A percentile compares a stretch with the other conserved stretches of the same genome.
Evolutionary conservation across 2,888 invertebrate species (phyloP).

Genomic region (Alsophila aescularia): DNA sequence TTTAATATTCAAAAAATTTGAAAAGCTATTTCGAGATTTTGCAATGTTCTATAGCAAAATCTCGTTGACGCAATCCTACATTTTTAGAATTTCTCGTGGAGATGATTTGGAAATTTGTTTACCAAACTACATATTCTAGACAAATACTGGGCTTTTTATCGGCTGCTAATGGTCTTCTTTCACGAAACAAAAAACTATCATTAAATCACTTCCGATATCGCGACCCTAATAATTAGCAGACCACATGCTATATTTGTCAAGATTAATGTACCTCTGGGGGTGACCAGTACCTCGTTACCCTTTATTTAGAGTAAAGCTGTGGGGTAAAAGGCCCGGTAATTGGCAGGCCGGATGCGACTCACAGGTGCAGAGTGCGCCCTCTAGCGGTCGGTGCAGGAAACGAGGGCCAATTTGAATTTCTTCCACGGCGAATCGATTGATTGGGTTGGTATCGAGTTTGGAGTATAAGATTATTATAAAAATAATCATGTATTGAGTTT

Average conservation of each 20-base stretch:
- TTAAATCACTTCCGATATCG: neutral
- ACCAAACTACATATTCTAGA: no score
- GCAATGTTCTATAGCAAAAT: no score
- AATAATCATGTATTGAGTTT: neutral
- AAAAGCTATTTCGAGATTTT: no score
- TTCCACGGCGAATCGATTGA: slow-evolving; percentile 73
- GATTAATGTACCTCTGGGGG: slow-evolving; percentile 17
- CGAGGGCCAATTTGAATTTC: slow-evolving; percentile 78
- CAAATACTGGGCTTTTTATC: no score
- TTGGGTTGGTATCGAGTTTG: slow-evolving; percentile 43
- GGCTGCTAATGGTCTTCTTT: no score
- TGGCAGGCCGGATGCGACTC: slow-evolving; percentile 76
- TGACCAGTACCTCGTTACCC: slow-evolving; percentile 30
- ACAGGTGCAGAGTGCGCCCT: slow-evolving; percentile 73
- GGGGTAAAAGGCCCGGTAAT: slow-evolving; percentile 72
- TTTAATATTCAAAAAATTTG: no score
- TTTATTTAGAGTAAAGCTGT: no score
- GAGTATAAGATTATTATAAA: neutral
- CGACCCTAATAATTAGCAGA: slow-evolving; percentile 2
- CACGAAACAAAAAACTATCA: neutral
- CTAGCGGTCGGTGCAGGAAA: slow-evolving; percentile 65
- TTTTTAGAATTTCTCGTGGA: no score
- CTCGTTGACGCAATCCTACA: no score
- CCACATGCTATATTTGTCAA: slow-evolving; percentile 13
- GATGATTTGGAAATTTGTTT: no score